phyloP scores from a whole-genome alignment of 2,113 vertebrate species.

The Rhinolophus sinicus region DNA sequence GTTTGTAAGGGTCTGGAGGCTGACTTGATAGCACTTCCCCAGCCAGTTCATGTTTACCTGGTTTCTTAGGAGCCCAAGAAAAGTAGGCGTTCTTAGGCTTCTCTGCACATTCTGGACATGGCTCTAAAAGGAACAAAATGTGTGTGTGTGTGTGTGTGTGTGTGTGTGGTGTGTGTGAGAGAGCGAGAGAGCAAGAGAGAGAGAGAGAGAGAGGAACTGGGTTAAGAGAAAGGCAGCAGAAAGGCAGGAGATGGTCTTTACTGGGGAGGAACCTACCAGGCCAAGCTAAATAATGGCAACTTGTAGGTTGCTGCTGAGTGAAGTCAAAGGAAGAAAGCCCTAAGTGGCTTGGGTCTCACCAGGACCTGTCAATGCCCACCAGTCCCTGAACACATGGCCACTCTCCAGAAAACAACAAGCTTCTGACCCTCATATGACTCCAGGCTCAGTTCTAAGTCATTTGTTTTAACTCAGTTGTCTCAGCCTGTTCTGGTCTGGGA shows the following conservation, averaged over 20 bases:
- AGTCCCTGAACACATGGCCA: neutral
- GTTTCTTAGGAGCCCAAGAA: neutral
- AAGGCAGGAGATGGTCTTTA: neutral
- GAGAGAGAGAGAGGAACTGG: neutral
- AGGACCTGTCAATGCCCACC: too few relatives aligned
- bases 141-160: too few relatives aligned
- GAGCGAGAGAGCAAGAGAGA: neutral
- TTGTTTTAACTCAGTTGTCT: neutral
- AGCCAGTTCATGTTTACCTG: neutral
- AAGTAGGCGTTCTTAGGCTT: too few relatives aligned
- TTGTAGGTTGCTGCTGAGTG: neutral
- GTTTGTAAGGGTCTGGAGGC: neutral
- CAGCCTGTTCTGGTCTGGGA: accelerated
- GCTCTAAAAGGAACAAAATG: neutral
- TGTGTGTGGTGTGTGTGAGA: too few relatives aligned
- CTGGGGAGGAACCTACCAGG: neutral
- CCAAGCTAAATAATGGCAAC: neutral
- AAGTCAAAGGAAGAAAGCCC: accelerated
- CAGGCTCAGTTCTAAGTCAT: neutral
- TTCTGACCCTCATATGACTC: accelerated
- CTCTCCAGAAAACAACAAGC: too few relatives aligned
- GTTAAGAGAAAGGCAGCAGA: neutral
- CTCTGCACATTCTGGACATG: neutral
- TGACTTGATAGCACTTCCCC: accelerated
- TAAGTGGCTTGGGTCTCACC: neutral